Base-by-base conservation (phyloP, 2,113 vertebrate genomes). In the Varanus salvator region DNA sequence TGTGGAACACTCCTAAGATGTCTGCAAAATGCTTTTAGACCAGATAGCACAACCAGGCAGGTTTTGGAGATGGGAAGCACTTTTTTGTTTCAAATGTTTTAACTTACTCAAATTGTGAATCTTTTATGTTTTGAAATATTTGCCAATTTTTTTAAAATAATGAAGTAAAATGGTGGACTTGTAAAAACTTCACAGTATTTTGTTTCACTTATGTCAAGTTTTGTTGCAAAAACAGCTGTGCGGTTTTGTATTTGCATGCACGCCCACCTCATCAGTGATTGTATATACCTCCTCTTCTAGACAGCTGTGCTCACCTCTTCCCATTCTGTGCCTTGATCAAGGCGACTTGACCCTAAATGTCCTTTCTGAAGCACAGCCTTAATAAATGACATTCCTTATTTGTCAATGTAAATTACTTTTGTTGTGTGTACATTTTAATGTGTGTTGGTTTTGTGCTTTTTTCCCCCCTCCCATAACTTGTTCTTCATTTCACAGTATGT, bases 1-100 rank as follows among this genome's bases (percentile, higher is more conserved):
- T 97, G 96, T 97, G 96, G 97, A 97, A 96, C 97, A 96, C 96
- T 96, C 96, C 88, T 95, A 92, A 92, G 91, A 95, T 96, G 95
- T 96, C 97, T 96, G 95, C 96, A 97, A 96, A 97, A 97, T 97
- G 97, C 97, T 98, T 98, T 95, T 97, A 96, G 91, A 96, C 95
- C 91, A 95, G 93, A 95, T 95, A 95, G 95, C 90, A 96, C 84
- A 97, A 95, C 93, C 94, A 96, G 92, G 86, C 93, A 89, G 90
- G 92, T 93, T 96, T 97, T 95, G 97, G 95, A 96, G 95, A 95
- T 95, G 91, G 96, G 95, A 97, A 97, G 96, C 96, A 96, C 97
- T 97, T 97, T 97, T 97, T 97, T 96, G 94, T 96, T 94, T 91
- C 69, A 90, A 95, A 78, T 91, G 94, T 89, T 88, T 96, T 95